Conservation (phyloP, 1,140 invertebrate genomes). For the Camponotus pennsylvanicus region DNA sequence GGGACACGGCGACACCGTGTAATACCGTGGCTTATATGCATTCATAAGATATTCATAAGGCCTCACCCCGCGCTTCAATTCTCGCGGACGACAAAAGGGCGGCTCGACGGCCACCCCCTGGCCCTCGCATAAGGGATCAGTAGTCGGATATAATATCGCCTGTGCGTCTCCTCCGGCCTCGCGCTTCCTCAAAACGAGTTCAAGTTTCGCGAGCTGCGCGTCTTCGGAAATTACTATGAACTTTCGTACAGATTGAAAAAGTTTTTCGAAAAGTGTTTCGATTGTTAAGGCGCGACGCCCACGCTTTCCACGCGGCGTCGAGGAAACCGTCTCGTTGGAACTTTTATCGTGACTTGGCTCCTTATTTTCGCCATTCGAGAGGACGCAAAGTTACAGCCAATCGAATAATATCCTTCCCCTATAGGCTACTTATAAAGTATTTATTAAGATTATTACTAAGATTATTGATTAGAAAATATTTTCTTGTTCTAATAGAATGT, state of each 20-base stretch:
- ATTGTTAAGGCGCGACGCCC: slow-evolving; percentile 31
- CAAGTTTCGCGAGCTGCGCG: slow-evolving; percentile 27
- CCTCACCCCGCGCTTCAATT: slow-evolving; percentile 63
- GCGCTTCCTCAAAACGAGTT: background rate
- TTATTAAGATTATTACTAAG: background rate
- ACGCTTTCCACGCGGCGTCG: background rate
- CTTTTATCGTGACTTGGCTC: slow-evolving; percentile 28
- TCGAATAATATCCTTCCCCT: background rate
- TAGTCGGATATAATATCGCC: background rate
- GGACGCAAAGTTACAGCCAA: slow-evolving; percentile 17
- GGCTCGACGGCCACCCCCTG: slow-evolving; percentile 62
- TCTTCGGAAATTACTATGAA: slow-evolving; percentile 51
- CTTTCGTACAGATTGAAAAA: slow-evolving; percentile 61
- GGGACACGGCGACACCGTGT: slow-evolving; percentile 73
- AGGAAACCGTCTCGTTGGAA: slow-evolving; percentile 32
- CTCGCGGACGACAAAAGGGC: slow-evolving; percentile 63
- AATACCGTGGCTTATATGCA: slow-evolving; percentile 79
- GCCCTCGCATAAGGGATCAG: slow-evolving; percentile 66
- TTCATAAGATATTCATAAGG: slow-evolving; percentile 82
- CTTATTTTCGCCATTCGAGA: background rate
- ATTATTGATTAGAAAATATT: slow-evolving; percentile 24
- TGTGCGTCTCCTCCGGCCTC: background rate
- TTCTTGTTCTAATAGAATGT: background rate
- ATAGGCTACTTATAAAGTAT: slow-evolving; percentile 35
- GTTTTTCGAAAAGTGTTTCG: slow-evolving; percentile 49